Evolutionary conservation across 1,140 invertebrate species (phyloP).

Genomic region (Bombus confusus): DNA sequence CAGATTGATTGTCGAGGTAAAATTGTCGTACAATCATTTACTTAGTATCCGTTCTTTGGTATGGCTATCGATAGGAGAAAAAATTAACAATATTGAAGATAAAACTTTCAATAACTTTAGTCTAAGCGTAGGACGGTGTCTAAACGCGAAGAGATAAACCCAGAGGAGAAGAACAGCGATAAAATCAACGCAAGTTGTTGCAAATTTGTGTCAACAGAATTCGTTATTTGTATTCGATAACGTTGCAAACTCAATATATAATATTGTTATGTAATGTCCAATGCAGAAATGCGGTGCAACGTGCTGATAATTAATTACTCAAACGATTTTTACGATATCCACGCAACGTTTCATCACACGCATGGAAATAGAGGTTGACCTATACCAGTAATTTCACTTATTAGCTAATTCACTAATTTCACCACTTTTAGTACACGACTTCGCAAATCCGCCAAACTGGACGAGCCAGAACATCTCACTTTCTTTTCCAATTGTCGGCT

Average conservation of each 20-base stretch:
- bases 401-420: slow-evolving; percentile 52
- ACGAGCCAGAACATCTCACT: neutral
- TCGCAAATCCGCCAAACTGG: neutral
- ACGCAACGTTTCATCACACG: slow-evolving; percentile 21
- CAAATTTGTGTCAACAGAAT: slow-evolving; percentile 19
- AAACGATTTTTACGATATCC: slow-evolving; percentile 50
- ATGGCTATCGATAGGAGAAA: neutral
- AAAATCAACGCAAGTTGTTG: neutral
- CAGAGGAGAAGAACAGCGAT: neutral
- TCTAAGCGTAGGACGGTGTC: neutral
- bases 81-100: neutral
- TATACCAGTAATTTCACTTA: slow-evolving; percentile 44
- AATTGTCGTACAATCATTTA: too few species aligned
- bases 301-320: slow-evolving; percentile 55
- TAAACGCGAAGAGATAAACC: neutral
- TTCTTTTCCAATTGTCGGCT: slow-evolving; percentile 6
- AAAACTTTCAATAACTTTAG: neutral
- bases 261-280: slow-evolving; percentile 51
- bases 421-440: neutral
- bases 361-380: slow-evolving; percentile 36
- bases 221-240: neutral
- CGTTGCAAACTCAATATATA: slow-evolving; percentile 13
- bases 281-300: slow-evolving; percentile 32
- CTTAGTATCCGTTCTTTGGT: too few species aligned
- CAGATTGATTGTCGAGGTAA: neutral